phyloP scores from a whole-genome alignment of 2,797 vertebrate species.

The Naso thynnoides region DNA sequence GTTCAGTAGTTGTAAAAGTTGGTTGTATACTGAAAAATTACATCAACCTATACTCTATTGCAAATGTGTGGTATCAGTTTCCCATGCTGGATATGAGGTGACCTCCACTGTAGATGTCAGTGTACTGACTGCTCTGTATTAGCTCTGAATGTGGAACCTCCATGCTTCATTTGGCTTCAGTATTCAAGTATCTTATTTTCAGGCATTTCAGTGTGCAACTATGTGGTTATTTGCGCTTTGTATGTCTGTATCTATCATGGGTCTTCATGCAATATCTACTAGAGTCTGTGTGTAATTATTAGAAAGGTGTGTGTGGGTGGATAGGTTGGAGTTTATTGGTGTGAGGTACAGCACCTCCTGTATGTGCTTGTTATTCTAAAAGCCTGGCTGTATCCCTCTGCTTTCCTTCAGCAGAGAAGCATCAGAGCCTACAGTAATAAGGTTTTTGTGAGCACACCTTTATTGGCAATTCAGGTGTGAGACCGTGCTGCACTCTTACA shows the following conservation, averaged over 20 bases:
- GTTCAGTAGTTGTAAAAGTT: neutral
- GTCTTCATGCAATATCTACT: slow-evolving; percentile 6
- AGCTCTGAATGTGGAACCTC: slow-evolving; percentile 6
- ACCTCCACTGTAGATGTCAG: slow-evolving; percentile 3
- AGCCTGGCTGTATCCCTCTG: slow-evolving; percentile 9
- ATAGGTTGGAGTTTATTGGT: slow-evolving; percentile 4
- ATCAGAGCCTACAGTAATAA: slow-evolving; percentile 32
- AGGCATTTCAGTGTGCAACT: neutral
- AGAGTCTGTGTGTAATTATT: slow-evolving; percentile 9
- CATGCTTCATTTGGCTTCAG: neutral
- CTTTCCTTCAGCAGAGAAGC: slow-evolving; percentile 2
- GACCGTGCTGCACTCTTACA: neutral
- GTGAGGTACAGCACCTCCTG: slow-evolving; percentile 1
- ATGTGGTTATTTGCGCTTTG: neutral
- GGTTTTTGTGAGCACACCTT: slow-evolving; percentile 28
- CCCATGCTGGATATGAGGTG: slow-evolving; percentile 11
- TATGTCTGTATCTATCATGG: neutral
- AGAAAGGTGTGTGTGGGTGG: neutral
- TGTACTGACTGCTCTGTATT: neutral
- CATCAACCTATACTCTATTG: neutral
- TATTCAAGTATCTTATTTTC: slow-evolving; percentile 2
- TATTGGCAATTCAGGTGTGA: slow-evolving; percentile 1
- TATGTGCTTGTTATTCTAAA: slow-evolving; percentile 22
- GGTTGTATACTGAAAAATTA: slow-evolving; percentile 6
- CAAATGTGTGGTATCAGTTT: slow-evolving; percentile 27